phyloP scores from a whole-genome alignment of 35 echinoderm and acorn worm genomes.

The Ophioderma brevispina region DNA sequence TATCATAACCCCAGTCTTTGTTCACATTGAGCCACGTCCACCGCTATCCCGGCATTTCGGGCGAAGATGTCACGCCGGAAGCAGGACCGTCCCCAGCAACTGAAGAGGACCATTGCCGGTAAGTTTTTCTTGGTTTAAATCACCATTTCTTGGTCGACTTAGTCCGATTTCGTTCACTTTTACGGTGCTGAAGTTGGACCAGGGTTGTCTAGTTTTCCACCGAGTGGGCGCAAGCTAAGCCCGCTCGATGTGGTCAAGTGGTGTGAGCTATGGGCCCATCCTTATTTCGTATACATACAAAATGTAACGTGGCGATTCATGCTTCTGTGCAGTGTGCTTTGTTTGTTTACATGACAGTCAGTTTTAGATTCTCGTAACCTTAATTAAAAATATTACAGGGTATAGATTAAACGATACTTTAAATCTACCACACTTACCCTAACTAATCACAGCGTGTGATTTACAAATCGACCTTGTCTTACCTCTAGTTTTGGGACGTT shows the following conservation, averaged over 20 bases:
- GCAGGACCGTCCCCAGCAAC: conserved; percentile 99
- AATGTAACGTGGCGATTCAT: background rate
- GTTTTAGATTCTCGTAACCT: background rate
- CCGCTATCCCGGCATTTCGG: conserved; percentile 94
- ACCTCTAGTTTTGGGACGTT: background rate
- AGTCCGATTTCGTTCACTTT: conserved; percentile 18
- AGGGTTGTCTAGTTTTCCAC: conserved; percentile 13
- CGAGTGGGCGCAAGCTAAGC: conserved; percentile 30
- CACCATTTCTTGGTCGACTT: background rate
- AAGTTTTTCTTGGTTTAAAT: conserved; percentile 45
- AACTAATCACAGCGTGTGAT: background rate
- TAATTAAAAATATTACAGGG: background rate
- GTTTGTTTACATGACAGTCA: conserved; percentile 2
- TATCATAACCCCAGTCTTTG: conserved; percentile 92
- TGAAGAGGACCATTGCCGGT: conserved; percentile 88
- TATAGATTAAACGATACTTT: background rate
- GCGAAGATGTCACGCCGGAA: conserved; percentile 99
- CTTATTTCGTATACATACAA: background rate
- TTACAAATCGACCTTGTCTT: background rate
- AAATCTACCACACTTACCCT: background rate
- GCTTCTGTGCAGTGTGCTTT: background rate
- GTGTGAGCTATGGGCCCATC: conserved; percentile 26
- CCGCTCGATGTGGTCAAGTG: conserved; percentile 36
- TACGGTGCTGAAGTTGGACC: background rate
- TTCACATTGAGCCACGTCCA: conserved; percentile 92